Conservation (phyloP, 2,888 invertebrate genomes). For the Napeogenes sylphis region DNA sequence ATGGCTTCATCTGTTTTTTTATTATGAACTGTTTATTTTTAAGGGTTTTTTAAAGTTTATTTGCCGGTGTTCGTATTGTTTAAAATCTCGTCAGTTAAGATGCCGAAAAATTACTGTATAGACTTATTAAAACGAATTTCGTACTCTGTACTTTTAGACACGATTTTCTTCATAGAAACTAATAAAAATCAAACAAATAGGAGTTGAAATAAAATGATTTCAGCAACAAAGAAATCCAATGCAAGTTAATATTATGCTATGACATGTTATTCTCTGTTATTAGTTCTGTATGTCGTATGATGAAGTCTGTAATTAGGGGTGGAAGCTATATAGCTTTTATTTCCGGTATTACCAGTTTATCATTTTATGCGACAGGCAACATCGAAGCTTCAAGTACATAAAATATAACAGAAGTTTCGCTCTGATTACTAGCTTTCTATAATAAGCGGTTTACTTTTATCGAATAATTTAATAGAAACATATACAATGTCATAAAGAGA, state of each 20-base stretch:
- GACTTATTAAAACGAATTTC: no score
- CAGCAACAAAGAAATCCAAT: not conserved
- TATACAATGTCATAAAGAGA: not conserved
- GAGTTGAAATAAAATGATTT: not conserved
- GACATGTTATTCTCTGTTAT: not conserved
- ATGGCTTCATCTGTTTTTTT: slow-evolving; percentile 40
- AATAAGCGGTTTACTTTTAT: not conserved
- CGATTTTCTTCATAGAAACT: no score
- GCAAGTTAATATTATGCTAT: not conserved
- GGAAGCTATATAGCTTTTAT: not conserved
- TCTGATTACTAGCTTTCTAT: slow-evolving; percentile 3
- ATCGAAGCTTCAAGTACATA: not conserved
- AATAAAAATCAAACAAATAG: no score
- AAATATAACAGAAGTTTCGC: not conserved
- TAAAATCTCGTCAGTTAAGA: slow-evolving; percentile 3
- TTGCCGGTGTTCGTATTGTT: not conserved
- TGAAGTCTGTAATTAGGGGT: not conserved
- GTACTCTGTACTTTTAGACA: no score
- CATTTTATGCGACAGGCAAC: not conserved
- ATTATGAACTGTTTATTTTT: slow-evolving; percentile 4
- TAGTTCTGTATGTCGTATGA: not conserved
- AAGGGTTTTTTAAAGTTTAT: not conserved
- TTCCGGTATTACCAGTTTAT: not conserved
- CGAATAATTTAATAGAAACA: not conserved
- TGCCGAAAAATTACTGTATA: no score